These are phyloP conservation scores for Poecilus cupreus DNA, from an alignment of 2,888 invertebrate genomes.

Conservation along the genomic window DNA sequence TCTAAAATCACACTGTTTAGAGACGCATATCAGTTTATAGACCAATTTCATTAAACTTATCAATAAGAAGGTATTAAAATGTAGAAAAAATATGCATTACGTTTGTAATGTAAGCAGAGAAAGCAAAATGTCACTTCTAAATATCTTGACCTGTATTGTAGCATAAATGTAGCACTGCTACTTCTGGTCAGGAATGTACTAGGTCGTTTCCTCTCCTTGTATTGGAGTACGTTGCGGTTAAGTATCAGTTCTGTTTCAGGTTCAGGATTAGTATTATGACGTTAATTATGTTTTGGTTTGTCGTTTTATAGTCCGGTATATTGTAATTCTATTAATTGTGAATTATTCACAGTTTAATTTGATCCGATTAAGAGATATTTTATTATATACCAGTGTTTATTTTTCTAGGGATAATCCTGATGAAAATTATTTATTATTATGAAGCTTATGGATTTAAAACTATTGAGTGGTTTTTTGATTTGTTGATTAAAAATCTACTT, in stretches of 20 bases:
- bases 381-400: conserved; percentile 28
- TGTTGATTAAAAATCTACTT: conserved; percentile 13
- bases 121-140: neutral
- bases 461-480: conserved; percentile 27
- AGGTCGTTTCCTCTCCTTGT: neutral
- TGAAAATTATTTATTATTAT: conserved; percentile 29
- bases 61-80: too few species aligned
- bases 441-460: conserved; percentile 28
- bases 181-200: neutral
- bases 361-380: conserved; percentile 21
- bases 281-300: conserved; percentile 18
- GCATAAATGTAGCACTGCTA: neutral
- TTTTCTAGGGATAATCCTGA: conserved; percentile 1
- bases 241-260: conserved; percentile 3
- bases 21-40: too few species aligned
- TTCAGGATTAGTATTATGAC: conserved; percentile 25
- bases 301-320: conserved; percentile 12
- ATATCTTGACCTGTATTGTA: neutral
- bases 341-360: neutral
- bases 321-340: conserved; percentile 17
- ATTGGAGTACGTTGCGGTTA: neutral
- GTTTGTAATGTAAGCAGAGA: too few species aligned
- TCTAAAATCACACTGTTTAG: too few species aligned
- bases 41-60: too few species aligned
- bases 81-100: too few species aligned